Conservation (phyloP, 1,140 invertebrate genomes). For the Papilio aristodemus region DNA sequence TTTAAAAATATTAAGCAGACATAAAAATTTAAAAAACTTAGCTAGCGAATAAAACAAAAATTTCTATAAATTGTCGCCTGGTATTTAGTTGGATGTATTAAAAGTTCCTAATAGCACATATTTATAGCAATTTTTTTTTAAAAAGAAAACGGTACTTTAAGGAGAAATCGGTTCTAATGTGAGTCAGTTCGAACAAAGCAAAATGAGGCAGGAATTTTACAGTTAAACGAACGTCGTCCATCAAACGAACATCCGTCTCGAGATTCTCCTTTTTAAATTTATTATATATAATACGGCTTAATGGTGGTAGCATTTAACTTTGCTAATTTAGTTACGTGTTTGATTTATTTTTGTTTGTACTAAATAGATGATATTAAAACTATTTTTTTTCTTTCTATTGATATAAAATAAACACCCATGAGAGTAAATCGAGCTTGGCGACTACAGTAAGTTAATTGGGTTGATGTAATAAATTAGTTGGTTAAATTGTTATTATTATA, state of each 20-base stretch:
- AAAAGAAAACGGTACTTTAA: conserved; percentile 61
- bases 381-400: too few species aligned
- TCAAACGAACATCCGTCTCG: background rate
- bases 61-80: background rate
- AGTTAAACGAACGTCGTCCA: conserved; percentile 15
- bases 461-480: too few species aligned
- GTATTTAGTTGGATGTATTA: conserved; percentile 7
- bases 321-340: background rate
- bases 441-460: too few species aligned
- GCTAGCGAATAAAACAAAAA: conserved; percentile 21
- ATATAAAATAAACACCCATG: too few species aligned
- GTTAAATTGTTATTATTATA: too few species aligned
- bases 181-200: conserved; percentile 55
- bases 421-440: too few species aligned
- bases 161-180: conserved; percentile 54
- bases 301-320: background rate
- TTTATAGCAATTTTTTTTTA: conserved; percentile 63
- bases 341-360: too few species aligned
- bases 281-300: background rate
- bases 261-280: background rate
- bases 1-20: too few species aligned
- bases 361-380: too few species aligned
- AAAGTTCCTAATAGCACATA: conserved; percentile 52
- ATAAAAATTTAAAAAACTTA: background rate
- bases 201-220: conserved; percentile 49